Base-by-base conservation (phyloP, 2,888 invertebrate species). In the Invenusta paracnida region DNA sequence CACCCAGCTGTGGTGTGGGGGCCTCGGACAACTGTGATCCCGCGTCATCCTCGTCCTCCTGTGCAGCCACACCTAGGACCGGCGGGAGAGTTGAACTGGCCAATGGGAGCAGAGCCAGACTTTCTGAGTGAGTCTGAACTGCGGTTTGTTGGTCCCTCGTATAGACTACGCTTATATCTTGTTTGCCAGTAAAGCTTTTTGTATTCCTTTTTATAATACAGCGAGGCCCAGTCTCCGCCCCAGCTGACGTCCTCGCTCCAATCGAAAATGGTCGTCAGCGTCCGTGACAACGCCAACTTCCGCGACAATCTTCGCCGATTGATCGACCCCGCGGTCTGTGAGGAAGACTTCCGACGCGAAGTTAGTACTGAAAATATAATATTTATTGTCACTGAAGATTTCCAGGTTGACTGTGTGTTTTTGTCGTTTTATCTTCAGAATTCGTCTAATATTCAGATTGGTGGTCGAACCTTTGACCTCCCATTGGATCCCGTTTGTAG, bases 301-400 rank as follows among this genome's bases (percentile, higher is more conserved):
- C 23, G 82, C 2, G 82, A 29, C 82, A 28, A 82, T 82, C 82
- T 82, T 11, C 23, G 82, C 5, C 23, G 82, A 28, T 30, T 82
- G 29, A 82, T 82, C 31, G 82, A 82, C 27, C 82, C 82, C 1
- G 82, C 5, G 13, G 29, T 30, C 82, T 25, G n/a, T n/a, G 82
- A 82, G 29, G 82, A 82, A 29, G 82, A 82, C 5, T 30, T 82
- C 82, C 13, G 82, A 23, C 73, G 73, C 2, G 73, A 73, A 23
- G 73, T 73, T 5, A 17, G 48, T n/a, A 48, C 48, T 48, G 17
- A 48, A 48, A 48, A 48, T 48, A 48, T 48, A 48, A 48, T n/a
- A n/a, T n/a, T n/a, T n/a, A n/a, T n/a, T n/a, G n/a, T n/a, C n/a
- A n/a, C n/a, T n/a, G n/a, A n/a, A n/a, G n/a, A n/a, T n/a, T n/a